A percentile compares a stretch with the other conserved stretches of the same genome.
These are phyloP conservation scores for Pseudoatta argentina DNA, from an alignment of 1,140 invertebrate species.

Conservation along the genomic window DNA sequence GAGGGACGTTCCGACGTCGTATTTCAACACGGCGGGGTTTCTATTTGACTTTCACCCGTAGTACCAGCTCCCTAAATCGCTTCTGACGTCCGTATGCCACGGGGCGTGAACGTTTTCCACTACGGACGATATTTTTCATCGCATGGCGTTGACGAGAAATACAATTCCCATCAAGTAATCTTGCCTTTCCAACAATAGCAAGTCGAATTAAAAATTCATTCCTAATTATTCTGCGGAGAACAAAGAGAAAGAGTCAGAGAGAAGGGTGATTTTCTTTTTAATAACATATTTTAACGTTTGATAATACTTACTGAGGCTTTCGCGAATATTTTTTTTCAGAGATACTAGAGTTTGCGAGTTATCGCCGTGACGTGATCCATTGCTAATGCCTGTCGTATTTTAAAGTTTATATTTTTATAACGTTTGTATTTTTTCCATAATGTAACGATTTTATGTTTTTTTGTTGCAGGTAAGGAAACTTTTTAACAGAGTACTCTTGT, in stretches of 20 bases:
- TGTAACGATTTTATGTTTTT: neutral
- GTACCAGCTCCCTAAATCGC: conserved; percentile 71
- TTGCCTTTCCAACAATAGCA: neutral
- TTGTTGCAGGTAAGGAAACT: conserved; percentile 45
- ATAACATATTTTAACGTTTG: neutral
- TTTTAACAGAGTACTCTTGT: neutral
- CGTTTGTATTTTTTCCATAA: neutral
- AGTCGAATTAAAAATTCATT: conserved; percentile 3
- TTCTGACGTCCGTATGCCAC: conserved; percentile 73
- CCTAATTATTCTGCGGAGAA: neutral
- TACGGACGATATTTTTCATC: conserved; percentile 62
- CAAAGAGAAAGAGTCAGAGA: neutral
- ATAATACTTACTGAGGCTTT: no score
- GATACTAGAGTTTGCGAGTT: no score
- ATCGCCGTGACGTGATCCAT: no score
- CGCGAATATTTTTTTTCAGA: no score
- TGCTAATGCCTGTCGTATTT: no score
- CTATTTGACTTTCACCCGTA: conserved; percentile 76
- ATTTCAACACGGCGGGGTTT: conserved; percentile 76
- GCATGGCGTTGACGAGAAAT: conserved; percentile 9
- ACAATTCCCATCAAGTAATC: conserved; percentile 43
- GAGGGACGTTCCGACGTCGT: conserved; percentile 69
- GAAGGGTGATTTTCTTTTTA: neutral
- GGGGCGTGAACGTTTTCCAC: conserved; percentile 71
- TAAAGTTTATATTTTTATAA: no score